phyloP scores from a whole-genome alignment of 2,797 vertebrate species.

The Zenarchopterus dispar region DNA sequence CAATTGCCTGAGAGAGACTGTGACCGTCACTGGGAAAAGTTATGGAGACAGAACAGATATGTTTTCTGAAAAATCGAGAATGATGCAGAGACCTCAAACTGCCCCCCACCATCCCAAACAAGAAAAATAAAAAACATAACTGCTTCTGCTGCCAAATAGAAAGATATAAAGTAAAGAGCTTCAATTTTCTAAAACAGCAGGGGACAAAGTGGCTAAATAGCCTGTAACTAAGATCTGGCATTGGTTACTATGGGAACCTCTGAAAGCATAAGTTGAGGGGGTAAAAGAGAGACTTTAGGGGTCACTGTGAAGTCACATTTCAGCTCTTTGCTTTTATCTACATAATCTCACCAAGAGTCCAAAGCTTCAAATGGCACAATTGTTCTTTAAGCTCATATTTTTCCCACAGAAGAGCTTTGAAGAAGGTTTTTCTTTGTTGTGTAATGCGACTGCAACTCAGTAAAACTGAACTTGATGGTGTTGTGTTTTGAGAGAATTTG shows the following conservation, averaged over 20 bases:
- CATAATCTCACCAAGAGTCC: constrained; percentile 22
- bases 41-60: constrained; percentile 3
- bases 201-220: constrained; percentile 23
- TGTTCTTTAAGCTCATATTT: constrained; percentile 29
- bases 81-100: neutral
- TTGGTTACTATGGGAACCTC: constrained; percentile 61
- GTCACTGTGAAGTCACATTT: constrained; percentile 41
- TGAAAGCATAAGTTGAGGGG: constrained; percentile 5
- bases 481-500: constrained; percentile 17
- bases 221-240: constrained; percentile 29
- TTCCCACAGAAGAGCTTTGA: constrained; percentile 21
- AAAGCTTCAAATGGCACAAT: constrained; percentile 52
- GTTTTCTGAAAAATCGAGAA: constrained; percentile 2
- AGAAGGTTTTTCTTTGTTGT: neutral
- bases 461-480: neutral
- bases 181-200: constrained; percentile 40
- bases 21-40: constrained; percentile 9
- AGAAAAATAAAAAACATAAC: too few relatives aligned
- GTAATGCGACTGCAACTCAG: neutral
- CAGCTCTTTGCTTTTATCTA: constrained; percentile 27
- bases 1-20: constrained; percentile 12
- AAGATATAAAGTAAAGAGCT: constrained; percentile 4
- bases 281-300: constrained; percentile 38
- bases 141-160: neutral
- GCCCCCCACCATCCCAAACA: neutral